A percentile compares a stretch with the other conserved stretches of the same genome.
Conservation (phyloP, 1,140 invertebrate species). For the Anastatus disparis region DNA sequence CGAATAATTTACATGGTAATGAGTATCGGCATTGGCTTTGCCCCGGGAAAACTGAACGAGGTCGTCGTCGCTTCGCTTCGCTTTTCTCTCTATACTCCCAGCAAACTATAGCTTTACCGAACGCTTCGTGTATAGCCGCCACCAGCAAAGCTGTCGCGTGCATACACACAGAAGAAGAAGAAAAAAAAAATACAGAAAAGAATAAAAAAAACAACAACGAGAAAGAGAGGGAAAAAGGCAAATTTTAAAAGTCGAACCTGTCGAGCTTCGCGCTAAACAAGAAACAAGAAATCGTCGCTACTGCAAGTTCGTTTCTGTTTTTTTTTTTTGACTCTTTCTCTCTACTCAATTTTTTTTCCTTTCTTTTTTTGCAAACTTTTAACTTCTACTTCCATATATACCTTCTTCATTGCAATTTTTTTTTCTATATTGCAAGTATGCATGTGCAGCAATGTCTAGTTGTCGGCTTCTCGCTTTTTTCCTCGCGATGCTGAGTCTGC, state of each 20-base stretch:
- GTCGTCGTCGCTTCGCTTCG: no score
- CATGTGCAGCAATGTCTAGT: background rate
- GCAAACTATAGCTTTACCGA: no score
- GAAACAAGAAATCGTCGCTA: constrained; percentile 12
- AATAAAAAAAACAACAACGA: background rate
- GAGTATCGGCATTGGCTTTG: constrained; percentile 40
- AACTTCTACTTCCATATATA: background rate
- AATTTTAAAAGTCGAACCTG: constrained; percentile 38
- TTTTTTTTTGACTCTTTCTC: no score
- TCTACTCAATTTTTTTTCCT: background rate
- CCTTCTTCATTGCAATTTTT: background rate
- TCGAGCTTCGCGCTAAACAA: background rate
- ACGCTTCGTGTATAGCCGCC: no score
- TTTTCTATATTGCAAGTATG: background rate
- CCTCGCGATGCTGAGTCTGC: background rate
- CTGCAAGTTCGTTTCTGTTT: no score
- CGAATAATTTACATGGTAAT: constrained; percentile 45
- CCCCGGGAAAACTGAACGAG: background rate
- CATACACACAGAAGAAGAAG: background rate
- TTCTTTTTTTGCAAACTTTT: constrained; percentile 12
- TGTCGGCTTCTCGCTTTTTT: constrained; percentile 20
- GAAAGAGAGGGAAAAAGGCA: background rate
- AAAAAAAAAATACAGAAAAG: background rate
- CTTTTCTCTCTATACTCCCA: no score
- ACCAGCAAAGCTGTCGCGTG: background rate